Percentiles rank a stretch among this genome's conserved stretches.
Conservation (phyloP, 2,888 invertebrate species). For the Meta bourneti region DNA sequence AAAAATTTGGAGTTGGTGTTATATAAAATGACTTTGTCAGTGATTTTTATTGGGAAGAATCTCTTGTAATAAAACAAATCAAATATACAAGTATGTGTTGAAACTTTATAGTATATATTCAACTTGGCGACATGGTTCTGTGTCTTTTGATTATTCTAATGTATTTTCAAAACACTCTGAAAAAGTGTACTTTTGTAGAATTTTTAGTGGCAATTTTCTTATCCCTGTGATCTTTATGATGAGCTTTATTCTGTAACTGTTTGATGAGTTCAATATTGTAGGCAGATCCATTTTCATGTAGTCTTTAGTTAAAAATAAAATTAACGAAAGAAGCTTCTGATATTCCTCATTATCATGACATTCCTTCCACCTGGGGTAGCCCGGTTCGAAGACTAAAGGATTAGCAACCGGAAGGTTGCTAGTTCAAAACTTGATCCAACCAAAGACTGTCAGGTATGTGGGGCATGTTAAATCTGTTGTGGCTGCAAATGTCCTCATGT, state of each 20-base stretch:
- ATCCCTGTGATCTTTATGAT: slow-evolving; percentile 74
- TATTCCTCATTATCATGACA: too few species aligned
- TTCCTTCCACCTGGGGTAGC: too few species aligned
- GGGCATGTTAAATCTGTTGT: too few species aligned
- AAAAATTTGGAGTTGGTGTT: slow-evolving; percentile 14
- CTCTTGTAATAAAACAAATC: slow-evolving; percentile 32
- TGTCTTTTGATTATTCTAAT: slow-evolving; percentile 9
- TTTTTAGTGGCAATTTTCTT: slow-evolving; percentile 66
- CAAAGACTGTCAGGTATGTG: too few species aligned
- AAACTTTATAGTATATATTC: slow-evolving; percentile 36
- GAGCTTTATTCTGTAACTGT: slow-evolving; percentile 70
- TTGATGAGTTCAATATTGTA: slow-evolving; percentile 52
- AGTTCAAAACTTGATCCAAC: too few species aligned
- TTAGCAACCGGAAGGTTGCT: too few species aligned
- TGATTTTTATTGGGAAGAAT: slow-evolving; percentile 35
- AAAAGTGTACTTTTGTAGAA: slow-evolving; percentile 55
- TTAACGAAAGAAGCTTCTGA: background rate
- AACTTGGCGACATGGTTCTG: background rate
- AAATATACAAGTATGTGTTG: slow-evolving; percentile 41
- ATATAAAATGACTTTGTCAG: slow-evolving; percentile 24
- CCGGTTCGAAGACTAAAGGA: too few species aligned
- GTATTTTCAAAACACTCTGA: slow-evolving; percentile 22
- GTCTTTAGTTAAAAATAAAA: slow-evolving; percentile 70
- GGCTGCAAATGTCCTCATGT: too few species aligned
- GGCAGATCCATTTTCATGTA: slow-evolving; percentile 69